Evolutionary conservation across 2,797 vertebrate genomes (phyloP), one percentile per base, ranked within the genome.

Genomic region (Sebastes nivosus): DNA sequence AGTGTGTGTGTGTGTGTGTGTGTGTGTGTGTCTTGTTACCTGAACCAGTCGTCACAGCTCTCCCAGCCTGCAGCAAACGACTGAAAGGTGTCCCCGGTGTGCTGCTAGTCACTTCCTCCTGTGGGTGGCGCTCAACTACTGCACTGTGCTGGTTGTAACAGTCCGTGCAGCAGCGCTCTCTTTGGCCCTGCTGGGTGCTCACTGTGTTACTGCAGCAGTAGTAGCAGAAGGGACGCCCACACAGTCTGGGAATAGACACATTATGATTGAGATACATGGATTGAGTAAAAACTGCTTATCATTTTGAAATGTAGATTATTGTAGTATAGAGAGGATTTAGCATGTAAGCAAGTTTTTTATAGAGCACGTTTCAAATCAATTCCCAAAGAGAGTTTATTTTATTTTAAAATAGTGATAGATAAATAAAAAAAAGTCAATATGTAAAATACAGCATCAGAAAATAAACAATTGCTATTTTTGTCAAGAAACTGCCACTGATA

Each of bases 191-290:
- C 86, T 95, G 96, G 67, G 91, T 96, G 91, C 95, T 94, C 52
- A 95, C 95, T 2, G 96, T 94, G 93, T 97, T 96, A 90, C 95
- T 97, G 93, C 97, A 97, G 95, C 98, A 99, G 93, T 98, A 97
- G 92, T 99, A 98, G 90, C 98, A 99, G 95, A 99, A 99, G 82
- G 96, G 90, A 32, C 95, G 97, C 71, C 97, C 96, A 30, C 98
- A 99, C 70, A 98, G 91, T 92, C 98, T 99, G 89, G 13, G 5
- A 67, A 84, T 14, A 87, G n/a, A 81, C 54, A 82, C 34, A 63
- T 59, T 2, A 60, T n/a, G 42, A 76, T 80, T 22, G 59, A 72
- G 65, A 71, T 30, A 18, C 3, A 52, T 52, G 50, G 20, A 52
- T 14, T 2, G 70, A 58, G 25, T 25, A 11, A 52, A 34, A 32